These are phyloP conservation scores for Drosophila antonietae DNA, from an alignment of 2,888 invertebrate species.

Conservation along the genomic window DNA sequence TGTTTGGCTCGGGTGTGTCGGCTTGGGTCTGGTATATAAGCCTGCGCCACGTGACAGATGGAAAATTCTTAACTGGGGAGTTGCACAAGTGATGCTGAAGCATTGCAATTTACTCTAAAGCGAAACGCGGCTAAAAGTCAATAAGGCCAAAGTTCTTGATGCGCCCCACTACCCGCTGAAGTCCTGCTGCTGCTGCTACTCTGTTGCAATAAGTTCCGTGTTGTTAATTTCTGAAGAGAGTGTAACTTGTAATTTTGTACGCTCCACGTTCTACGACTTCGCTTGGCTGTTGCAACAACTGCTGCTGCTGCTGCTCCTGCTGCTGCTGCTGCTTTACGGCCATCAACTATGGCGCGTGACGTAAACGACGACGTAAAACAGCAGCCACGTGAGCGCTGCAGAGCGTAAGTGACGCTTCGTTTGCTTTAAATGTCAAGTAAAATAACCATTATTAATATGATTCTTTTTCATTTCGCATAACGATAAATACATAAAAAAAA, in stretches of 20 bases:
- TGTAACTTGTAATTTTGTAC: slow-evolving; percentile 74
- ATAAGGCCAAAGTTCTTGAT: slow-evolving; percentile 46
- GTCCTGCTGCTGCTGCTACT: slow-evolving; percentile 16
- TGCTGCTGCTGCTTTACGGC: slow-evolving; percentile 43
- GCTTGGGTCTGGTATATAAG: not conserved
- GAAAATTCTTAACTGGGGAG: slow-evolving; percentile 30
- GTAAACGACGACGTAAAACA: slow-evolving; percentile 71
- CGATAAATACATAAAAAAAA: slow-evolving; percentile 8
- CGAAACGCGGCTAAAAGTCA: slow-evolving; percentile 61
- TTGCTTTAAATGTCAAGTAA: slow-evolving; percentile 70
- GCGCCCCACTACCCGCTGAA: not conserved
- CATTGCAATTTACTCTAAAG: slow-evolving; percentile 50
- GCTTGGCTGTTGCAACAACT: slow-evolving; percentile 27
- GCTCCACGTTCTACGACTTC: slow-evolving; percentile 57
- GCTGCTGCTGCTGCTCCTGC: slow-evolving; percentile 9
- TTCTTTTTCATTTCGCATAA: slow-evolving; percentile 15
- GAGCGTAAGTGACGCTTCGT: slow-evolving; percentile 63
- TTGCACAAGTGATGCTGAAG: slow-evolving; percentile 35
- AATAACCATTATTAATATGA: slow-evolving; percentile 56
- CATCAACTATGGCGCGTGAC: slow-evolving; percentile 68
- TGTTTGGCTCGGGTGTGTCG: not conserved
- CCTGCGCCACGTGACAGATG: slow-evolving; percentile 42
- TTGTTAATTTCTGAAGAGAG: slow-evolving; percentile 80
- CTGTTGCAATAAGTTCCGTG: slow-evolving; percentile 78
- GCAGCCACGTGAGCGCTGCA: slow-evolving; percentile 71